Conservation (phyloP, 2,113 vertebrate genomes). For the mouse (Mus musculus) region DNA sequence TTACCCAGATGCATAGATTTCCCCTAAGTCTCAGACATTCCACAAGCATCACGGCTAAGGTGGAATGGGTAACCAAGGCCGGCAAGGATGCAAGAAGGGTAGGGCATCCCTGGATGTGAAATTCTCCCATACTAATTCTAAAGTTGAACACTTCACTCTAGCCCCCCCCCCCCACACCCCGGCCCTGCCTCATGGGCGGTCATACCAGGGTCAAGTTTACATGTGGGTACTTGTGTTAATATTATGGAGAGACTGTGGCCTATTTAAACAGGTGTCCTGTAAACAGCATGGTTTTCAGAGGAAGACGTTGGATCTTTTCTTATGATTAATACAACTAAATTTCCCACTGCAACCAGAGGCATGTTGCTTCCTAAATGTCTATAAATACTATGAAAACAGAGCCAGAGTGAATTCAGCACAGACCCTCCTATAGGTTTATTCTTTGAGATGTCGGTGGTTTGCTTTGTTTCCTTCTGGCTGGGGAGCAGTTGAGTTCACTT, state of each 20-base stretch:
- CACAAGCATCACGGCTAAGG: not conserved
- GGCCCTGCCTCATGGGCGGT: not conserved
- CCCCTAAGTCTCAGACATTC: not conserved
- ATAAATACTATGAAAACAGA: slow-evolving; percentile 48
- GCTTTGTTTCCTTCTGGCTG: slow-evolving; percentile 35
- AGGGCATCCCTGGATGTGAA: not conserved
- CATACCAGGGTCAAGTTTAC: too few relatives aligned
- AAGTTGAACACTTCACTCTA: too few relatives aligned
- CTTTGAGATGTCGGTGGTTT: slow-evolving; percentile 34
- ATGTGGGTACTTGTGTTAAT: too few relatives aligned
- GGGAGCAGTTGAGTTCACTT: not conserved
- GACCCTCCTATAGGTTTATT: not conserved
- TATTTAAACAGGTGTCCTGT: not conserved
- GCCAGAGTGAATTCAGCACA: not conserved
- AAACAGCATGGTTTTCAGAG: not conserved
- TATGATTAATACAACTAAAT: slow-evolving; percentile 51
- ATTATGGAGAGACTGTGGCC: not conserved
- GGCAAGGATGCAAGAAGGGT: not conserved
- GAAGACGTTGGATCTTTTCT: slow-evolving; percentile 4
- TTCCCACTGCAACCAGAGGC: slow-evolving; percentile 34
- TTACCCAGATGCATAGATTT: not conserved
- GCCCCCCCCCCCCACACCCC: too few relatives aligned
- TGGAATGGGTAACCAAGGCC: not conserved
- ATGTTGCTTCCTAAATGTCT: slow-evolving; percentile 68
- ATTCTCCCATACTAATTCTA: not conserved